Conservation (phyloP, 2,797 vertebrate species). For the Phyllotis vaccarum region DNA sequence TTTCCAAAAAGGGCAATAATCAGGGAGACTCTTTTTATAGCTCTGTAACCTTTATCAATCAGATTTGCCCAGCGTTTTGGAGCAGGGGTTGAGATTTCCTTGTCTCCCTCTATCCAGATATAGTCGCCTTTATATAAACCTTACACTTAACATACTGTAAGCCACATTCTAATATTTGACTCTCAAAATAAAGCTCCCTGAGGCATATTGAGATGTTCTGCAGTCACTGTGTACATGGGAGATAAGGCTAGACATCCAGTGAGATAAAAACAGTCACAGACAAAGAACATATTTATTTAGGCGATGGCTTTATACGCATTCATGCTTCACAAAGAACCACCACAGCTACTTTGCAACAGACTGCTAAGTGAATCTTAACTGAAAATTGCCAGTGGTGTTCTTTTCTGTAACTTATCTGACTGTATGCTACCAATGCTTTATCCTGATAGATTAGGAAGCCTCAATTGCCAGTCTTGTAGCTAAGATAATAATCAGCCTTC, state of each 20-base stretch:
- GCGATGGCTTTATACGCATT: slow-evolving; percentile 11
- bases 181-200: slow-evolving; percentile 8
- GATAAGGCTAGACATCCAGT: not conserved
- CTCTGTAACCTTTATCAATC: slow-evolving; percentile 11
- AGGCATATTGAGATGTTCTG: slow-evolving; percentile 18
- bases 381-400: not conserved
- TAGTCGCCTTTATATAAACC: not conserved
- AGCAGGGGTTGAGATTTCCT: not conserved
- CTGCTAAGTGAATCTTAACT: not conserved
- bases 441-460: slow-evolving; percentile 8
- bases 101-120: not conserved
- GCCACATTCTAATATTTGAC: not conserved
- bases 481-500: not conserved
- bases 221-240: not conserved
- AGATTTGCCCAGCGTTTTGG: not conserved
- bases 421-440: not conserved
- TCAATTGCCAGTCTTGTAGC: not conserved
- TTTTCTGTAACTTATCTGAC: slow-evolving; percentile 3
- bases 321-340: not conserved
- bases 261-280: slow-evolving; percentile 44
- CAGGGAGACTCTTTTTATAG: slow-evolving; percentile 7
- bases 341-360: not conserved
- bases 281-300: slow-evolving; percentile 39
- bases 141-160: not conserved
- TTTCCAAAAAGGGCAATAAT: not conserved